Conservation (phyloP, 1,140 invertebrate genomes). For the Asobara japonica region DNA sequence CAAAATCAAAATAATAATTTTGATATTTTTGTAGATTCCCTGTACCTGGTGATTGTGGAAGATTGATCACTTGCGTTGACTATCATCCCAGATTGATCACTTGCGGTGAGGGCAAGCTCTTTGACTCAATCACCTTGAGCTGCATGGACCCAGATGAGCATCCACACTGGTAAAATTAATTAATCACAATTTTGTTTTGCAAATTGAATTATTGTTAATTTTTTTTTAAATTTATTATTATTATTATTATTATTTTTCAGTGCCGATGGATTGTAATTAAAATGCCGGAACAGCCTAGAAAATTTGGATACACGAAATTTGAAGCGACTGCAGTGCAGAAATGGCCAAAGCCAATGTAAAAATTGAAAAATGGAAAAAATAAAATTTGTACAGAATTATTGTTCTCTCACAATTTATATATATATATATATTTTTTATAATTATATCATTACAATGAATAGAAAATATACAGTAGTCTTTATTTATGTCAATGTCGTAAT, state of each 20-base stretch:
- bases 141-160: slow-evolving; percentile 85
- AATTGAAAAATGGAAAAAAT: slow-evolving; percentile 4
- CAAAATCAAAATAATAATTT: slow-evolving; percentile 7
- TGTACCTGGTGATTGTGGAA: slow-evolving; percentile 83
- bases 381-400: slow-evolving; percentile 34
- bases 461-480: slow-evolving; percentile 62
- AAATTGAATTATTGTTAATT: not conserved
- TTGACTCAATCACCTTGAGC: slow-evolving; percentile 82
- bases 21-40: slow-evolving; percentile 72
- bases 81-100: slow-evolving; percentile 84
- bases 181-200: not conserved
- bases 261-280: slow-evolving; percentile 13
- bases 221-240: not conserved
- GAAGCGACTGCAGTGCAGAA: not conserved
- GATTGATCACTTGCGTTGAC: slow-evolving; percentile 88
- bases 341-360: not conserved
- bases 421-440: slow-evolving; percentile 31
- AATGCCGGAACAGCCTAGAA: not conserved
- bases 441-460: slow-evolving; percentile 40
- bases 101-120: slow-evolving; percentile 86
- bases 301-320: not conserved
- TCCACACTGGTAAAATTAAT: slow-evolving; percentile 68
- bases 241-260: slow-evolving; percentile 12
- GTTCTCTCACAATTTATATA: too few species aligned
- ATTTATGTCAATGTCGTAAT: slow-evolving; percentile 55